phyloP scores from a whole-genome alignment of 1,140 invertebrate genomes.

The Zaprionus inermis region DNA sequence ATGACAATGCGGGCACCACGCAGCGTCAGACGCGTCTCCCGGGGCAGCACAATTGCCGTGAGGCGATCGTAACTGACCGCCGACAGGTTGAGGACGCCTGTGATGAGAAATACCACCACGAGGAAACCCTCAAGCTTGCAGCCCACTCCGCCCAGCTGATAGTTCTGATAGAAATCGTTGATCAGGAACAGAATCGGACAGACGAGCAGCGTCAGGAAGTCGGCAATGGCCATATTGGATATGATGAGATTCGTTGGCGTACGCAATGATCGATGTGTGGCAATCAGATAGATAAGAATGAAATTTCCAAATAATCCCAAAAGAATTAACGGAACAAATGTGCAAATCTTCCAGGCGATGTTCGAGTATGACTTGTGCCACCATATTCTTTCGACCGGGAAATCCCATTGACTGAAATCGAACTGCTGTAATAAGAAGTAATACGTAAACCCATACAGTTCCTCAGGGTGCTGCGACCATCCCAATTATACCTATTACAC shows the following conservation, averaged over 20 bases:
- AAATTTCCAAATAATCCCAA: constrained; percentile 90
- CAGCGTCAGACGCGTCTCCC: constrained; percentile 87
- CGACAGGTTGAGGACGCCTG: constrained; percentile 91
- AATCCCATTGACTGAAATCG: constrained; percentile 76
- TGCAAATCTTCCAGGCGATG: constrained; percentile 87
- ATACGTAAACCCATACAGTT: not conserved
- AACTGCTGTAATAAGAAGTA: constrained; percentile 34
- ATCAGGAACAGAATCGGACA: constrained; percentile 90
- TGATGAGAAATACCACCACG: constrained; percentile 88
- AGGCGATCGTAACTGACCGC: constrained; percentile 93
- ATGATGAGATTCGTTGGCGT: constrained; percentile 93
- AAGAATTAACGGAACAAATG: constrained; percentile 87
- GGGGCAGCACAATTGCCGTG: constrained; percentile 90
- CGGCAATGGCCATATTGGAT: constrained; percentile 91
- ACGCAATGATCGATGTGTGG: constrained; percentile 88
- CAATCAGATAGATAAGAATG: constrained; percentile 88
- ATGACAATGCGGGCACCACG: constrained; percentile 87
- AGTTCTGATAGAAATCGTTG: constrained; percentile 90
- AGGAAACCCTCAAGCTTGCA: constrained; percentile 89
- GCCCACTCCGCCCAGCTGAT: constrained; percentile 88
- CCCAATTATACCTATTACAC: not conserved
- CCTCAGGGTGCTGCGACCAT: too few relatives aligned
- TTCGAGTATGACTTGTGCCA: constrained; percentile 85
- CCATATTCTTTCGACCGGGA: constrained; percentile 86
- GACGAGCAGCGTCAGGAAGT: constrained; percentile 89